phyloP scores from a whole-genome alignment of 2,888 invertebrate genomes.

The Lymantria monacha region DNA sequence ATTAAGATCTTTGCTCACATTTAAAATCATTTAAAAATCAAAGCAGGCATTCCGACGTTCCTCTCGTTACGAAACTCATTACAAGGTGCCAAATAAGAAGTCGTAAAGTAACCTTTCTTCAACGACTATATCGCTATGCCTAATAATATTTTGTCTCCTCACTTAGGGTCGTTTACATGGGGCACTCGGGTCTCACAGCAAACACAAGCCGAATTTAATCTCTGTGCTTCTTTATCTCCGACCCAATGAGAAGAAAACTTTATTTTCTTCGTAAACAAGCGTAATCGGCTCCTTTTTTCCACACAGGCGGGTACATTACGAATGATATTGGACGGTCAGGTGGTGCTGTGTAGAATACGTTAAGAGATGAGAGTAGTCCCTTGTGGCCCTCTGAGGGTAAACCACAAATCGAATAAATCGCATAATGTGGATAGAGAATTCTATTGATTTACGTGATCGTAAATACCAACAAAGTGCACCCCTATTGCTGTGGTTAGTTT shows the following conservation, averaged over 20 bases:
- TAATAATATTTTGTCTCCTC: slow-evolving; percentile 74
- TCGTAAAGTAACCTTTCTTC: slow-evolving; percentile 74
- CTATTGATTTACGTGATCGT: slow-evolving; percentile 47
- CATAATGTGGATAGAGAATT: slow-evolving; percentile 37
- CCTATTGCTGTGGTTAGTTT: slow-evolving; percentile 30
- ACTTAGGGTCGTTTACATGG: slow-evolving; percentile 71
- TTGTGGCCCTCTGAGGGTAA: slow-evolving; percentile 30
- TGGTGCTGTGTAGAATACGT: slow-evolving; percentile 63
- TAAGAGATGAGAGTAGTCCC: slow-evolving; percentile 42
- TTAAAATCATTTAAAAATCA: slow-evolving; percentile 55
- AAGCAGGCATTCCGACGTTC: slow-evolving; percentile 51
- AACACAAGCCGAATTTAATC: slow-evolving; percentile 76
- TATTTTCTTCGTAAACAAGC: slow-evolving; percentile 76
- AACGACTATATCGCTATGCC: slow-evolving; percentile 71
- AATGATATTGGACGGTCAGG: slow-evolving; percentile 66
- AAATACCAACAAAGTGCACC: slow-evolving; percentile 37
- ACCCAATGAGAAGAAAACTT: slow-evolving; percentile 76
- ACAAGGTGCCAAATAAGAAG: slow-evolving; percentile 73
- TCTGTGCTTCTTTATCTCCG: slow-evolving; percentile 65
- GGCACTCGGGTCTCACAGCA: slow-evolving; percentile 56
- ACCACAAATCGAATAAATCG: slow-evolving; percentile 51
- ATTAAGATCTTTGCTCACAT: slow-evolving; percentile 30
- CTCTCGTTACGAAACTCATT: slow-evolving; percentile 73
- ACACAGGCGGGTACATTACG: slow-evolving; percentile 51
- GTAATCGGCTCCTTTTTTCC: slow-evolving; percentile 67